Conservation (phyloP, 2,888 invertebrate species). For the Yponomeuta malinellus region DNA sequence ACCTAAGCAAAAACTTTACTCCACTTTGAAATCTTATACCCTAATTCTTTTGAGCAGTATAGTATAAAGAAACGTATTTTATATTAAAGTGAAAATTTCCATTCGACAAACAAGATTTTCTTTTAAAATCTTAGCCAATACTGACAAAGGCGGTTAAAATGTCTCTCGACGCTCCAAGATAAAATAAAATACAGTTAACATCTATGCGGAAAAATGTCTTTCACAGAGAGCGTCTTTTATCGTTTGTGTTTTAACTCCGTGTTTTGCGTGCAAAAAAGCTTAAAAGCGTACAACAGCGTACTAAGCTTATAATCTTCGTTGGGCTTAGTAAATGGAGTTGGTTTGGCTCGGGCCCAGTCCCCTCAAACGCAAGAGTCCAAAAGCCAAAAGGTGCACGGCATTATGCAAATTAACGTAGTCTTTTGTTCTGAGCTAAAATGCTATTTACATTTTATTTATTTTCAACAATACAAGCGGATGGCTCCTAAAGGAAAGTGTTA, state of each 20-base stretch:
- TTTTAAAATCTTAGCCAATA: background rate
- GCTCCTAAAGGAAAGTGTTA: conserved; percentile 8
- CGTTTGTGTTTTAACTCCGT: conserved; percentile 3
- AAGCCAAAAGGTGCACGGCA: conserved; percentile 67
- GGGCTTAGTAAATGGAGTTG: conserved; percentile 54
- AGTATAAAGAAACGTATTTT: too few relatives aligned
- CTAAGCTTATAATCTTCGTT: conserved; percentile 62
- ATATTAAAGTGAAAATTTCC: background rate
- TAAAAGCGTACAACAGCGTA: conserved; percentile 31
- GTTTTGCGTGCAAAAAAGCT: conserved; percentile 10
- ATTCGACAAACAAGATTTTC: background rate
- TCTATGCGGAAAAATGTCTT: background rate
- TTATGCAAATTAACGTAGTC: conserved; percentile 70
- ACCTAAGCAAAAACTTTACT: too few relatives aligned
- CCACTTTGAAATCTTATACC: too few relatives aligned
- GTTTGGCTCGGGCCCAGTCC: conserved; percentile 64
- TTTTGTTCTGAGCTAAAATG: conserved; percentile 60
- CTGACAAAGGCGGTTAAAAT: background rate
- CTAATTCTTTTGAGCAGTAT: too few relatives aligned
- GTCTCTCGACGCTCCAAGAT: background rate
- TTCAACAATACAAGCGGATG: conserved; percentile 41
- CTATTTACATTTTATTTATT: conserved; percentile 69
- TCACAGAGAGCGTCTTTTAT: conserved; percentile 3
- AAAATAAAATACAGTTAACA: conserved; percentile 1
- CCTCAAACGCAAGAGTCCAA: conserved; percentile 40